Evolutionary conservation across 2,888 invertebrate species (phyloP).

Genomic region (Hirtodrosophila duncani): DNA sequence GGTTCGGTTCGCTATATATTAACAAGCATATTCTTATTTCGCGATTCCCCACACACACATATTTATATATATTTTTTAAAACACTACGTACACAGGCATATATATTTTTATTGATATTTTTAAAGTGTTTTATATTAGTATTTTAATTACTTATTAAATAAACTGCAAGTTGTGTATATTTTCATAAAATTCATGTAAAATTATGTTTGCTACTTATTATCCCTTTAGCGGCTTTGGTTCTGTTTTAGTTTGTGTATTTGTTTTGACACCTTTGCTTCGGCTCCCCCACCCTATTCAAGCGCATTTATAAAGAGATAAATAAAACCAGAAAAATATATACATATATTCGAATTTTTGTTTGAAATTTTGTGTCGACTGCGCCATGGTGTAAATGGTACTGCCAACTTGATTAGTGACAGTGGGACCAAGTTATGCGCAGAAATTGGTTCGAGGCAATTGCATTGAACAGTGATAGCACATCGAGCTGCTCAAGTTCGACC

Average conservation of each 20-base stretch:
- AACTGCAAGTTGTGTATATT: constrained; percentile 54
- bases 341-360: too few relatives aligned
- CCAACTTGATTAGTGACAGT: too few relatives aligned
- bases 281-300: constrained; percentile 40
- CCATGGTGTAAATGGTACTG: too few relatives aligned
- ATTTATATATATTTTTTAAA: constrained; percentile 35
- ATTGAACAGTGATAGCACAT: too few relatives aligned
- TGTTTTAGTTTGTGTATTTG: constrained; percentile 24
- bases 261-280: constrained; percentile 37
- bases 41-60: constrained; percentile 13
- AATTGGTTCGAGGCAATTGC: too few relatives aligned
- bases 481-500: too few relatives aligned
- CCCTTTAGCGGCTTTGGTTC: constrained; percentile 25
- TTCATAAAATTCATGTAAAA: constrained; percentile 13
- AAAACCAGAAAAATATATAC: constrained; percentile 29
- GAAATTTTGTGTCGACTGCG: too few relatives aligned
- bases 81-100: constrained; percentile 11
- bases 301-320: constrained; percentile 54
- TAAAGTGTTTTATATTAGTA: constrained; percentile 45
- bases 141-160: constrained; percentile 48
- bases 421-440: too few relatives aligned
- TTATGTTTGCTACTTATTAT: constrained; percentile 11
- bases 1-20: constrained; percentile 19
- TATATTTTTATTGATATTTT: constrained; percentile 43
- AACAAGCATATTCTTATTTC: constrained; percentile 6